Evolutionary conservation across 2,797 vertebrate genomes (phyloP).

Genomic region (Hozukius guyotensis): DNA sequence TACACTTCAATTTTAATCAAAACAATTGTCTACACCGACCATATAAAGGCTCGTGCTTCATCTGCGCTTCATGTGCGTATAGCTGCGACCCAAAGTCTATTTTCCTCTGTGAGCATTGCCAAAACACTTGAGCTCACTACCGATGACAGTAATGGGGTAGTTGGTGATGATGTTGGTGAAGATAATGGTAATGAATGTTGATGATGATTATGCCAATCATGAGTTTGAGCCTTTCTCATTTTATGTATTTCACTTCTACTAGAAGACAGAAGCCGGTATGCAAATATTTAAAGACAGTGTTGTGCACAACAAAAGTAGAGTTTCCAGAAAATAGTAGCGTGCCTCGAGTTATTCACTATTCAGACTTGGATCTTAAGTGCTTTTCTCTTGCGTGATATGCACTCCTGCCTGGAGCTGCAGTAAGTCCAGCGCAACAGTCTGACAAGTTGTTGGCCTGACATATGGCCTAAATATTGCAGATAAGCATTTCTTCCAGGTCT

Average conservation of each 20-base stretch:
- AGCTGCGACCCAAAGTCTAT: neutral
- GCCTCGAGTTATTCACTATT: neutral
- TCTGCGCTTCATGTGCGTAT: neutral
- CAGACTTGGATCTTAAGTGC: slow-evolving; percentile 26
- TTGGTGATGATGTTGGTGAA: neutral
- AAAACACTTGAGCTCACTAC: neutral
- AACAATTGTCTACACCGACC: neutral
- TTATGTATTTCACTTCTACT: neutral
- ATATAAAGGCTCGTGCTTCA: neutral
- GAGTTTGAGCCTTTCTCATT: neutral
- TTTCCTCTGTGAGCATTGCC: neutral
- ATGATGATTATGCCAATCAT: neutral
- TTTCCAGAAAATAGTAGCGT: slow-evolving; percentile 1
- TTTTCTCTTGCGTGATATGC: slow-evolving; percentile 31
- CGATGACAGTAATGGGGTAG: neutral
- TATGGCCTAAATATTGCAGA: slow-evolving; percentile 38
- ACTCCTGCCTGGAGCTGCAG: slow-evolving; percentile 31
- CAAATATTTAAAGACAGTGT: slow-evolving; percentile 2
- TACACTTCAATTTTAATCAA: neutral
- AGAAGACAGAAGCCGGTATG: neutral
- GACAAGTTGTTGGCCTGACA: slow-evolving; percentile 34
- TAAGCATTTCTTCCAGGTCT: slow-evolving; percentile 21
- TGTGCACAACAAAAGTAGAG: neutral
- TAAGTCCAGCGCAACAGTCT: slow-evolving; percentile 7
- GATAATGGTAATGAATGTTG: neutral